phyloP scores from a whole-genome alignment of 2,797 vertebrate genomes.

The Labeo calbasu region DNA sequence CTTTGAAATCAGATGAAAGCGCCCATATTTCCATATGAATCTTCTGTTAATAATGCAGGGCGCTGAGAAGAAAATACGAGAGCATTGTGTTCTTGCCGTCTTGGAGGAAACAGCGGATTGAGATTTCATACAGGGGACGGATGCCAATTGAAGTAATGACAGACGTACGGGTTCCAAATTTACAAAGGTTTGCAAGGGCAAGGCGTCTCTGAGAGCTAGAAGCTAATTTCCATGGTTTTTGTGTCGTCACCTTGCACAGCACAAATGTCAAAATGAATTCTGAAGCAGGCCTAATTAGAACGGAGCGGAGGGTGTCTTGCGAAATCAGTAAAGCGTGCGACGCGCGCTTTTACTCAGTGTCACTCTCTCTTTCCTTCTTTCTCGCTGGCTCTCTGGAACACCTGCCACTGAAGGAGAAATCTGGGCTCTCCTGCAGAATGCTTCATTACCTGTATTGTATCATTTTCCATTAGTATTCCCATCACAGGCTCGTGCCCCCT shows the following conservation, averaged over 20 bases:
- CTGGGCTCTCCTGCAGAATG: slow-evolving; percentile 65
- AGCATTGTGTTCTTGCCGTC: slow-evolving; percentile 29
- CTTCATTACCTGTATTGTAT: slow-evolving; percentile 75
- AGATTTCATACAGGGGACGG: slow-evolving; percentile 41
- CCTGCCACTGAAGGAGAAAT: slow-evolving; percentile 63
- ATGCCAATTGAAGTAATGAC: slow-evolving; percentile 51
- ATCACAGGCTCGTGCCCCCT: slow-evolving; percentile 51
- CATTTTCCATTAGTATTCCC: slow-evolving; percentile 69
- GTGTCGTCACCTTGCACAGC: slow-evolving; percentile 45
- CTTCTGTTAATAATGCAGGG: slow-evolving; percentile 52
- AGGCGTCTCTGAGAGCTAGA: slow-evolving; percentile 11
- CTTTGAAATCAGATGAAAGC: slow-evolving; percentile 67
- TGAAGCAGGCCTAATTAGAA: slow-evolving; percentile 60
- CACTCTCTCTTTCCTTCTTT: slow-evolving; percentile 6
- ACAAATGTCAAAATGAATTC: slow-evolving; percentile 57
- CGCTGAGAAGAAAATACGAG: slow-evolving; percentile 34
- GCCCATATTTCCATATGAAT: slow-evolving; percentile 64
- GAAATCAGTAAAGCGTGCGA: slow-evolving; percentile 68
- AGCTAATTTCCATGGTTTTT: slow-evolving; percentile 46
- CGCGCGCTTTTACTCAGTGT: slow-evolving; percentile 53
- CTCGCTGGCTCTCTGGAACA: slow-evolving; percentile 49
- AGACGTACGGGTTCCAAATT: background rate
- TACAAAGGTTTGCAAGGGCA: background rate
- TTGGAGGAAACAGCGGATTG: slow-evolving; percentile 38
- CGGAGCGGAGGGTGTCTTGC: slow-evolving; percentile 38